A percentile compares a stretch with the other conserved stretches of the same genome.
These are phyloP conservation scores for Protaetia brevitarsis DNA, from an alignment of 1,140 invertebrate species.

Conservation along the genomic window DNA sequence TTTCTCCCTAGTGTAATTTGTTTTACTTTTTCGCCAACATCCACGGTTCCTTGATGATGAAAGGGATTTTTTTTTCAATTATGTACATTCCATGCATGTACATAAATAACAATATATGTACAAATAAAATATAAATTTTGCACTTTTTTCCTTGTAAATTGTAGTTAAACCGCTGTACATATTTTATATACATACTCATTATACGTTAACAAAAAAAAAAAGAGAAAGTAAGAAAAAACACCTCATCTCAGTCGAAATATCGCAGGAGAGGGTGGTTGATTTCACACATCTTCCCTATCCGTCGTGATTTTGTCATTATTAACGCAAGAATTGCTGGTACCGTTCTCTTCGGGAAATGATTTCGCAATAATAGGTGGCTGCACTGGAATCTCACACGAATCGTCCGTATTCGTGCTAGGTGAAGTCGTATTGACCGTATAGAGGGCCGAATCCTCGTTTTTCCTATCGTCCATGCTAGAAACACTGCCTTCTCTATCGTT, in stretches of 20 bases:
- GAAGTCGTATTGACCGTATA: constrained; percentile 26
- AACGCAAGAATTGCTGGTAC: background rate
- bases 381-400: constrained; percentile 42
- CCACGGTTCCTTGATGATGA: background rate
- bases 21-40: too few species aligned
- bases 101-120: constrained; percentile 12
- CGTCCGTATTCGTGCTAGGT: constrained; percentile 33
- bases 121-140: constrained; percentile 16
- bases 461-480: background rate
- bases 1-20: too few species aligned
- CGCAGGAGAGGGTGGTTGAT: background rate
- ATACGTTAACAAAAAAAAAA: constrained; percentile 20
- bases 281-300: background rate
- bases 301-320: background rate
- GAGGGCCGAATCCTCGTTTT: constrained; percentile 5
- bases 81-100: constrained; percentile 13
- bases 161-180: constrained; percentile 12
- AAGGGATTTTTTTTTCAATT: background rate
- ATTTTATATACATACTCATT: constrained; percentile 17
- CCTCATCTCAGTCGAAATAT: background rate
- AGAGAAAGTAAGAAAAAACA: constrained; percentile 12
- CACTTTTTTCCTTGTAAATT: constrained; percentile 8
- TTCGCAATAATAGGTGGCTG: constrained; percentile 39
- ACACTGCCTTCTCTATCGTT: background rate
- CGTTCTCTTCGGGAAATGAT: constrained; percentile 13